These are phyloP conservation scores for Rhorus exstirpatorius DNA, from an alignment of 2,888 invertebrate genomes.

Conservation along the genomic window DNA sequence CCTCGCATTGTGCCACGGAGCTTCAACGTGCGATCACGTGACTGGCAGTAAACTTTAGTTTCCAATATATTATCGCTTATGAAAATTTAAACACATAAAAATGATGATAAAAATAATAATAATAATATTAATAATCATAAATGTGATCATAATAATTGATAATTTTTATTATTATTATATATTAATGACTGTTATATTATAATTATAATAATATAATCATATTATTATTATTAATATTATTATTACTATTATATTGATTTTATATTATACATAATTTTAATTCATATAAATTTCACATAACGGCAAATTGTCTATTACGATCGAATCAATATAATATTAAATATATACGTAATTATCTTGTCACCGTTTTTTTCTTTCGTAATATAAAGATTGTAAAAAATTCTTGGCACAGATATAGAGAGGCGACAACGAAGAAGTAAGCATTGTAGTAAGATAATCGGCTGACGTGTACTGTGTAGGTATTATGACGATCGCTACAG, in stretches of 20 bases:
- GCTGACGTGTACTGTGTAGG: conserved; percentile 85
- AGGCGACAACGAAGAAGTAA: conserved; percentile 57
- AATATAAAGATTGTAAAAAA: conserved; percentile 40
- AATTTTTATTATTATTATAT: no score
- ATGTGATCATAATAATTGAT: no score
- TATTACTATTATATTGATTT: no score
- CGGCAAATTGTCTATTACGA: conserved; percentile 44
- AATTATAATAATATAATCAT: no score
- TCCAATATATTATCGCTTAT: background rate
- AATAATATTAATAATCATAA: no score
- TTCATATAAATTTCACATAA: background rate
- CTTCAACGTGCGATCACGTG: background rate
- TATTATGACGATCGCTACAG: conserved; percentile 96
- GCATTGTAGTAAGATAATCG: conserved; percentile 71
- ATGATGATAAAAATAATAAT: no score
- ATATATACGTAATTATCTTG: background rate
- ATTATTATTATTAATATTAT: no score
- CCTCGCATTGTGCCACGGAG: no score
- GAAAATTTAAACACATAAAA: no score
- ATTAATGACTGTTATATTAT: no score
- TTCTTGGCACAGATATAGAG: conserved; percentile 49
- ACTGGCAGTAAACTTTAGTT: background rate
- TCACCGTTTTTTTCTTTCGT: conserved; percentile 10
- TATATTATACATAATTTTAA: no score
- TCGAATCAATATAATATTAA: conserved; percentile 10